phyloP scores from a whole-genome alignment of 2,797 vertebrate species.

The Cuculus canorus region DNA sequence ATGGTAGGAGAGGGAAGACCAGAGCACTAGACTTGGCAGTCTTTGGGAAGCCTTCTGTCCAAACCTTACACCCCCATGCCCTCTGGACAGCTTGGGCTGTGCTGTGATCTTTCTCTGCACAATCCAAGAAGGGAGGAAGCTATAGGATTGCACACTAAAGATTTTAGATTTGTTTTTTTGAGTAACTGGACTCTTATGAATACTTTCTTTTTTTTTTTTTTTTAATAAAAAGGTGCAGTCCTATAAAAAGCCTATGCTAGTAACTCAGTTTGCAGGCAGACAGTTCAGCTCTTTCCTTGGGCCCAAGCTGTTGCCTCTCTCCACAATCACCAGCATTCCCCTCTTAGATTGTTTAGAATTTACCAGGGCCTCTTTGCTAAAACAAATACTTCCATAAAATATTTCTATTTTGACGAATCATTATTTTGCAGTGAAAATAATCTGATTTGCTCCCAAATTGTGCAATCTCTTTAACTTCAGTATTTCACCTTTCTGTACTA shows the following conservation, averaged over 20 bases:
- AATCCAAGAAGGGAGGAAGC: not conserved
- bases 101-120: not conserved
- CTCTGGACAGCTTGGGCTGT: not conserved
- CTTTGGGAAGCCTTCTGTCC: not conserved
- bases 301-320: not conserved
- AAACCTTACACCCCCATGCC: not conserved
- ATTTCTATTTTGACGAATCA: not conserved
- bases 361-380: not conserved
- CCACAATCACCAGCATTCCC: not conserved
- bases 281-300: not conserved
- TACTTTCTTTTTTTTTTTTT: fast-evolving
- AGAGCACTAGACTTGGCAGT: not conserved
- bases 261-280: not conserved
- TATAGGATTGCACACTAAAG: not conserved
- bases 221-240: not conserved
- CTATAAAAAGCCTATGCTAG: not conserved
- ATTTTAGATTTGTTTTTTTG: not conserved
- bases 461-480: not conserved
- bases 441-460: not conserved
- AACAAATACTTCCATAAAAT: not conserved
- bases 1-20: not conserved
- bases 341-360: not conserved
- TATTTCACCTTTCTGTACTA: not conserved
- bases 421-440: not conserved
- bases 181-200: not conserved